Evolutionary conservation across 1,140 invertebrate genomes (phyloP), one percentile per base, ranked within the genome.

Genomic region (Ceratosolen fusciceps): DNA sequence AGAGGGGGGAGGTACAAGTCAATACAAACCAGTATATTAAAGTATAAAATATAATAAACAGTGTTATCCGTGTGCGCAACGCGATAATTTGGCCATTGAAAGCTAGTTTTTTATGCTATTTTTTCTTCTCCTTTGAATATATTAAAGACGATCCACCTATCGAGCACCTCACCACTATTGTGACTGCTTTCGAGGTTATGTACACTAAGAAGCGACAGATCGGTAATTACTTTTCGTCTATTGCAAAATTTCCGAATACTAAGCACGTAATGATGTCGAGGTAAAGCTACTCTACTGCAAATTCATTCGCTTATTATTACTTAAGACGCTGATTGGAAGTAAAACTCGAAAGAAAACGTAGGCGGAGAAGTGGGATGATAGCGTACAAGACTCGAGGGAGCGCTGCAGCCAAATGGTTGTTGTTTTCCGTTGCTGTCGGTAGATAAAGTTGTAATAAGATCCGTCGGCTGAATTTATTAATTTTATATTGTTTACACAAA

Each of bases 1-100:
- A n/a, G n/a, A n/a, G 39, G 19, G 37, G 7, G 31, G 3, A 65
- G 7, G 14, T n/a, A n/a, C 31, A 37, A 65, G 19, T n/a, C 10
- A 10, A 65, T 65, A 65, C 60, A n/a, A 65, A 65, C 60, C 60
- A 65, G 14, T 37, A 65, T n/a, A 9, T 19, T 5, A 37, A 65
- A 1, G 24, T 34, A 34, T 5, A 62, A 62, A 5, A 16, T 34
- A 34, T 3, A 62, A 12, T 60, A 47, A n/a, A 52, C 49, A 52
- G 49, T 52, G 4, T 21, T 14, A 62, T 34, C 29, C 58, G 14
- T 29, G 31, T 65, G 60, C 16, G 31, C 16, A 37, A 37, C 19
- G 31, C 31, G 34, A n/a, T 8, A 37, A n/a, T 9, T 65, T n/a
- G 5, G 10, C 60, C 9, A 19, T n/a, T 65, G 21, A 5, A n/a